These are phyloP conservation scores for Lynx canadensis DNA, from an alignment of 2,113 vertebrate species.

Conservation along the genomic window DNA sequence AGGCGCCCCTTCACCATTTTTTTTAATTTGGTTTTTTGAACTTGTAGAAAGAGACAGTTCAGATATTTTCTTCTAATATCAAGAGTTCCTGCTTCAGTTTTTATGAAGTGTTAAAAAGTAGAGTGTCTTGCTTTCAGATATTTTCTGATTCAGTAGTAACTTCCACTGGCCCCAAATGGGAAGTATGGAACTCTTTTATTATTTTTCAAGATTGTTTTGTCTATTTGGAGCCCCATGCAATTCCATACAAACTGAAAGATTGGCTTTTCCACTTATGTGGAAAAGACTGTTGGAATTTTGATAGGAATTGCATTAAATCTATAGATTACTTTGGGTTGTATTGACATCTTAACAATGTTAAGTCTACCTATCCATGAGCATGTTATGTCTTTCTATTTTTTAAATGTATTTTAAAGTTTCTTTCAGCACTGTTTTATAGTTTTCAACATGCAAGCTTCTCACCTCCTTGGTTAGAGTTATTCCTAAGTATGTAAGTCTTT, in stretches of 20 bases:
- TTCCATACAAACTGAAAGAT: neutral
- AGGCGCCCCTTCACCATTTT: neutral
- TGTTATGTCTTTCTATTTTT: neutral
- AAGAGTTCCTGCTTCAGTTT: neutral
- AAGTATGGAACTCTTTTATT: neutral
- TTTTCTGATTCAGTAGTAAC: neutral
- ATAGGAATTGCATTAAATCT: neutral
- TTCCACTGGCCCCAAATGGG: neutral
- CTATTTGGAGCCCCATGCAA: neutral
- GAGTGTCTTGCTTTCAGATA: neutral
- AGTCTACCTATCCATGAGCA: neutral
- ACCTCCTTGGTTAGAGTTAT: neutral
- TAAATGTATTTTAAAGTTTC: neutral
- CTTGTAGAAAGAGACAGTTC: neutral
- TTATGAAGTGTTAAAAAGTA: neutral
- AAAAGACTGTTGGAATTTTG: neutral
- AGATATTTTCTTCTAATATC: neutral
- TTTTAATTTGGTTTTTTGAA: neutral
- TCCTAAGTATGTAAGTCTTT: neutral
- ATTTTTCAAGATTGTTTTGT: neutral
- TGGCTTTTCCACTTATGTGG: neutral
- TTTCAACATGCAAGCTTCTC: neutral
- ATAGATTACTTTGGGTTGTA: neutral
- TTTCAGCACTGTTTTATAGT: neutral
- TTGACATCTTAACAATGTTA: neutral